These are phyloP conservation scores for Linurgus olivaceus DNA, from an alignment of 2,797 vertebrate genomes.

Conservation along the genomic window DNA sequence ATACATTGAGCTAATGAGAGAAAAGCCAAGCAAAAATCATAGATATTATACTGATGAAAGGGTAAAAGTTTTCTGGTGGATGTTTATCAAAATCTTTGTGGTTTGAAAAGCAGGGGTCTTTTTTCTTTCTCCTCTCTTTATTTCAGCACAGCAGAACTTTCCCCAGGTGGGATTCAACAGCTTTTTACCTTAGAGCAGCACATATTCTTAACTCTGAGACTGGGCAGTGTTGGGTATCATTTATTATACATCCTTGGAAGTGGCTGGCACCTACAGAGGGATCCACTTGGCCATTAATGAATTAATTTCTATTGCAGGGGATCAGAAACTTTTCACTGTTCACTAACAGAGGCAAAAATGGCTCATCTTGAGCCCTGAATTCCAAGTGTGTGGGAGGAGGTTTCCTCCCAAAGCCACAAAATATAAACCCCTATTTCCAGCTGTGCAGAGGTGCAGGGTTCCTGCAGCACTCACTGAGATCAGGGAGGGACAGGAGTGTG, in stretches of 20 bases:
- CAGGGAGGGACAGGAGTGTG: background rate
- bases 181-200: background rate
- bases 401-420: background rate
- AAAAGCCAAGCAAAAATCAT: background rate
- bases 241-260: background rate
- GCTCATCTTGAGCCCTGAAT: background rate
- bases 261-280: background rate
- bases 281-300: background rate
- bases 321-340: background rate
- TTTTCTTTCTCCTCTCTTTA: background rate
- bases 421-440: background rate
- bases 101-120: background rate
- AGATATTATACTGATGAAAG: background rate
- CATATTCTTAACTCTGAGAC: background rate
- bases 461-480: background rate
- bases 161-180: background rate
- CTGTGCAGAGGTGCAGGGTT: background rate
- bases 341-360: background rate
- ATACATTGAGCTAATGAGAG: background rate
- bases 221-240: background rate
- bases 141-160: background rate
- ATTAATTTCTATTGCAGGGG: background rate
- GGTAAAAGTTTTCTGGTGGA: background rate
- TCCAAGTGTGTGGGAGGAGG: background rate
- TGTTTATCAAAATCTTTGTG: background rate